Evolutionary conservation across 2,888 invertebrate species (phyloP).

Genomic region (Cenopis cana): DNA sequence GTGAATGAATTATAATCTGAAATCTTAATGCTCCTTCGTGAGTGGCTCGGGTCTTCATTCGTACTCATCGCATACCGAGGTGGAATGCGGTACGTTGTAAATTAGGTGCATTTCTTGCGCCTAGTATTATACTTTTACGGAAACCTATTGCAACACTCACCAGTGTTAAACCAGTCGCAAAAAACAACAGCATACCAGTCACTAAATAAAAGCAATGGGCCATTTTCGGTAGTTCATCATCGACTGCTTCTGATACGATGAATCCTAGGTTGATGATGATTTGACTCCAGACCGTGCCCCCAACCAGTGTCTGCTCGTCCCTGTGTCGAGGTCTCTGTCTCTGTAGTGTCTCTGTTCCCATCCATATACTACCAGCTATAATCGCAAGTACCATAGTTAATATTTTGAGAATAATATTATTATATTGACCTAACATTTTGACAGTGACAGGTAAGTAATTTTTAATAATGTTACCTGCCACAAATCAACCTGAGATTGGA

Average conservation of each 20-base stretch:
- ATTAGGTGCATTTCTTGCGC: too few relatives aligned
- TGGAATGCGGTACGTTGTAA: too few relatives aligned
- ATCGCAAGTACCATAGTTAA: constrained; percentile 59
- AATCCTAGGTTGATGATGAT: constrained; percentile 67
- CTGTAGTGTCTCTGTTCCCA: constrained; percentile 51
- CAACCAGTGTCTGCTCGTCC: constrained; percentile 70
- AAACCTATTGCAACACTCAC: constrained; percentile 51
- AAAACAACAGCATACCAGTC: constrained; percentile 57
- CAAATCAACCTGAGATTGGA: too few relatives aligned
- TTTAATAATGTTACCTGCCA: not conserved
- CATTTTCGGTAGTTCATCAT: constrained; percentile 56
- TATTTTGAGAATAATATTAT: constrained; percentile 57
- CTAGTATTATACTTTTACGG: too few relatives aligned
- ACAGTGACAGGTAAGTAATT: not conserved
- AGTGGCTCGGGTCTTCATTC: too few relatives aligned
- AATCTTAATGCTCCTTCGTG: too few relatives aligned
- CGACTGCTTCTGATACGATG: constrained; percentile 59
- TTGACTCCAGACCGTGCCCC: constrained; percentile 75
- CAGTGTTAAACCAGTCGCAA: constrained; percentile 56
- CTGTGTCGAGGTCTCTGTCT: constrained; percentile 59
- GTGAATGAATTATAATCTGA: too few relatives aligned
- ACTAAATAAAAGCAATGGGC: constrained; percentile 64
- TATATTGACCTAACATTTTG: constrained; percentile 30
- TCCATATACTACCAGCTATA: constrained; percentile 64
- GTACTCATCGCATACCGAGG: too few relatives aligned